A percentile compares a stretch with the other conserved stretches of the same genome.
Evolutionary conservation across 2,888 invertebrate species (phyloP).

Genomic region (Campoplex nolae): DNA sequence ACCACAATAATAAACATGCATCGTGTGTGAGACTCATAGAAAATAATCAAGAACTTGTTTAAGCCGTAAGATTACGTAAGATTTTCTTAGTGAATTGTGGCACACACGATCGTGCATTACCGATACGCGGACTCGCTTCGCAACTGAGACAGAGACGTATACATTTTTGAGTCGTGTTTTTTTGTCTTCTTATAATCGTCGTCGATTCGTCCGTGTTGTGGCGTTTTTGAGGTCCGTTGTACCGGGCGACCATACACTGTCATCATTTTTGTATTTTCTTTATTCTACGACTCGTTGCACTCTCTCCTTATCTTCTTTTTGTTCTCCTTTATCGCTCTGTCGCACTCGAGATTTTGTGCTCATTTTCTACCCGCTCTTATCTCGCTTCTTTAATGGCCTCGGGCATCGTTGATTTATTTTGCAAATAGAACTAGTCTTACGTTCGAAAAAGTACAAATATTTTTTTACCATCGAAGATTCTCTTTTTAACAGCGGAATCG

Average conservation of each 20-base stretch:
- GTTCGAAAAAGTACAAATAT: not conserved
- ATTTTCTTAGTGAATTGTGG: slow-evolving; percentile 56
- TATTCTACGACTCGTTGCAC: not conserved
- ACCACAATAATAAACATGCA: not conserved
- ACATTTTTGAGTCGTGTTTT: slow-evolving; percentile 4
- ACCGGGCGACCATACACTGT: not conserved
- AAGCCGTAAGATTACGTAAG: slow-evolving; percentile 61
- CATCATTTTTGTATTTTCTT: slow-evolving; percentile 5
- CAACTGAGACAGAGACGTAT: not conserved
- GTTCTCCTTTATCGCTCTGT: slow-evolving; percentile 13
- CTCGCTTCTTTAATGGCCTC: not conserved
- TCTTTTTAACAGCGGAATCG: not conserved
- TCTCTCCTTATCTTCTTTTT: slow-evolving; percentile 20
- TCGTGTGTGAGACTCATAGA: slow-evolving; percentile 8
- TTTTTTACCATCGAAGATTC: not conserved
- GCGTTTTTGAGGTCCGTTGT: slow-evolving; percentile 11
- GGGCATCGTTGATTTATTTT: slow-evolving; percentile 6
- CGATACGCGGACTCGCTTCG: slow-evolving; percentile 41
- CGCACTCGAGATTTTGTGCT: slow-evolving; percentile 16
- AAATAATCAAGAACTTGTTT: slow-evolving; percentile 61
- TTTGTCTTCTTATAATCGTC: not conserved
- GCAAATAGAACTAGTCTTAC: not conserved
- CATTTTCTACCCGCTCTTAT: slow-evolving; percentile 16
- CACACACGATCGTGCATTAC: slow-evolving; percentile 22
- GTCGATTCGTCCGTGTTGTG: slow-evolving; percentile 19